Base-by-base conservation (phyloP, 2,797 vertebrate genomes). In the Aphelocoma californica region DNA sequence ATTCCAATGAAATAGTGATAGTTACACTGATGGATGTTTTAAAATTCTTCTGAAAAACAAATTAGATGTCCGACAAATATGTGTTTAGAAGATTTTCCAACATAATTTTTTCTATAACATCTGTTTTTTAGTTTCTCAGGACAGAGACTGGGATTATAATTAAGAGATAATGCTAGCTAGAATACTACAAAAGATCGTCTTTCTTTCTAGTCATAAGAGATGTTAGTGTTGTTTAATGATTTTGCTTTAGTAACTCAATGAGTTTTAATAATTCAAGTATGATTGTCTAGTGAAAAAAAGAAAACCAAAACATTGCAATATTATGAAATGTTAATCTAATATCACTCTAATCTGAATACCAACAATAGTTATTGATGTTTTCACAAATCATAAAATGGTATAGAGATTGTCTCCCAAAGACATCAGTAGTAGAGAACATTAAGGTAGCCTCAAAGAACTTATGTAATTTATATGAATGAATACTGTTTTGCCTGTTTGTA, bases 61-160 rank as follows among this genome's bases (percentile, higher is more conserved):
- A 25, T 20, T 9, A 3, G 1, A 16, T 23, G 1, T 42, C 38
- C 2, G 1, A 80, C 6, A 82, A 82, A 47, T 34, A 4, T 6
- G 2, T n/a, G 3, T 44, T 82, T 48, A 38, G 20, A 56, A 34
- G 5, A 21, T 65, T 69, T 74, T 20, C 8, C 17, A 66, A 10
- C 7, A 12, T 16, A 34, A 7, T 61, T 78, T 8, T 69, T 85
- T 62, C 10, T 34, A 48, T 53, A 53, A 28, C 14, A 57, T 38
- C 4, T 25, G 1, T 4, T 16, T 65, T 69, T 45, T 14, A 65
- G 29, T 53, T 91, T 61, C 16, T 14, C 8, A 26, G 7, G 3
- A 34, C 11, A 57, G n/a, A 74, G 47, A 32, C 4, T 40, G 19
- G 14, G 23, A 53, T 88, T 86, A 42, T 23, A 89, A 75, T 45